These are phyloP conservation scores for Siphlonurus alternatus DNA, from an alignment of 2,888 invertebrate species.

Conservation along the genomic window DNA sequence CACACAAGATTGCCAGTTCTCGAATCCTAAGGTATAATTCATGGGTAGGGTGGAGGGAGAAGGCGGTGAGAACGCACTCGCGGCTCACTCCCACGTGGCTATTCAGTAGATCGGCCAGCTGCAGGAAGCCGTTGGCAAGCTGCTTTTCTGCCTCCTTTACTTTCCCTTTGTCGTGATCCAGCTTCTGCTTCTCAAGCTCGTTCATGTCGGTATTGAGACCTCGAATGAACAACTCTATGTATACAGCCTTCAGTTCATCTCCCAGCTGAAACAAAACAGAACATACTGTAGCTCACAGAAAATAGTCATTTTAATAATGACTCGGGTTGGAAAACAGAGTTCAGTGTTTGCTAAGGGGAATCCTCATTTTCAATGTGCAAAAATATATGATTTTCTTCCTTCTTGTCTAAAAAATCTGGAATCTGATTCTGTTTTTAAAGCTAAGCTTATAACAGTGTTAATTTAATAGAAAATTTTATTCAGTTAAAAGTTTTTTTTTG, in stretches of 20 bases:
- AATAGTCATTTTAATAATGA: not conserved
- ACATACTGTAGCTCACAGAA: not conserved
- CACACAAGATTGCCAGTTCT: slow-evolving; percentile 32
- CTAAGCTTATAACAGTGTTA: no score
- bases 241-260: slow-evolving; percentile 39
- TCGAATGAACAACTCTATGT: slow-evolving; percentile 54
- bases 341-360: no score
- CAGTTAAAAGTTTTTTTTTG: no score
- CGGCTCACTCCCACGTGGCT: slow-evolving; percentile 41
- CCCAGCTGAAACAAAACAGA: slow-evolving; percentile 31
- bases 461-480: no score
- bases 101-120: slow-evolving; percentile 41
- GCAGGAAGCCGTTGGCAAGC: slow-evolving; percentile 42
- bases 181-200: slow-evolving; percentile 47
- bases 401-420: no score
- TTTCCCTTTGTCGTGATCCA: slow-evolving; percentile 27
- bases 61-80: slow-evolving; percentile 58
- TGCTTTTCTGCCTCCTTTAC: slow-evolving; percentile 34
- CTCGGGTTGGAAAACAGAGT: no score
- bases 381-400: no score
- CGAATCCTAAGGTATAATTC: slow-evolving; percentile 39
- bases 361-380: no score
- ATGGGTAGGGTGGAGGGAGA: slow-evolving; percentile 51
- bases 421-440: no score
- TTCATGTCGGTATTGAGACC: slow-evolving; percentile 62